These are phyloP conservation scores for Drosophila gaucha DNA, from an alignment of 2,888 invertebrate species.

Conservation along the genomic window DNA sequence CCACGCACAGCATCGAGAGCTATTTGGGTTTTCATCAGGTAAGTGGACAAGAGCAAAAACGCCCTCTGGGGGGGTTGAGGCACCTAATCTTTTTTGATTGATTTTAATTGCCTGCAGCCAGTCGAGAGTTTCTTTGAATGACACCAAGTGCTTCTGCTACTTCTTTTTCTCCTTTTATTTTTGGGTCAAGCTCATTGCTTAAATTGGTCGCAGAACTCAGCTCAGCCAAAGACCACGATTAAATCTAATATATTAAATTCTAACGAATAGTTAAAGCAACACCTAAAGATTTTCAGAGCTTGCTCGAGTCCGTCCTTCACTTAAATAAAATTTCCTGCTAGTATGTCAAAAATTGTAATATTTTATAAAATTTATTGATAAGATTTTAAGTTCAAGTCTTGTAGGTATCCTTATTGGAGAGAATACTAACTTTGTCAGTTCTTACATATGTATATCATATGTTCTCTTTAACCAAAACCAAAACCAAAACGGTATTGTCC, in stretches of 20 bases:
- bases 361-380: background rate
- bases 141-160: conserved; percentile 6
- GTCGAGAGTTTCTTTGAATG: conserved; percentile 41
- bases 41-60: conserved; percentile 81
- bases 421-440: no score
- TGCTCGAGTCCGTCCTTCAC: background rate
- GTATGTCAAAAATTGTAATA: no score
- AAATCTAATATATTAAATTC: background rate
- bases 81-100: conserved; percentile 59
- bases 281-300: background rate
- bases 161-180: conserved; percentile 25
- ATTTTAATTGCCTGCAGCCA: conserved; percentile 67
- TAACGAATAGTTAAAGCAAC: background rate
- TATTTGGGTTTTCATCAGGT: conserved; percentile 99
- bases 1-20: conserved; percentile 99
- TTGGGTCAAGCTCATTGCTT: conserved; percentile 68
- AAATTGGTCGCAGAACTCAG: conserved; percentile 38
- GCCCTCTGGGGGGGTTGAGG: conserved; percentile 16
- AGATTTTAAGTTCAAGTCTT: background rate
- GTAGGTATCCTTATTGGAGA: background rate
- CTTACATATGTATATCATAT: no score
- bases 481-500: no score
- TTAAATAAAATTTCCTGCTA: no score
- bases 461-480: no score
- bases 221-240: conserved; percentile 5